phyloP scores from a whole-genome alignment of 2,113 vertebrate species.

The Phrynosoma platyrhinos region DNA sequence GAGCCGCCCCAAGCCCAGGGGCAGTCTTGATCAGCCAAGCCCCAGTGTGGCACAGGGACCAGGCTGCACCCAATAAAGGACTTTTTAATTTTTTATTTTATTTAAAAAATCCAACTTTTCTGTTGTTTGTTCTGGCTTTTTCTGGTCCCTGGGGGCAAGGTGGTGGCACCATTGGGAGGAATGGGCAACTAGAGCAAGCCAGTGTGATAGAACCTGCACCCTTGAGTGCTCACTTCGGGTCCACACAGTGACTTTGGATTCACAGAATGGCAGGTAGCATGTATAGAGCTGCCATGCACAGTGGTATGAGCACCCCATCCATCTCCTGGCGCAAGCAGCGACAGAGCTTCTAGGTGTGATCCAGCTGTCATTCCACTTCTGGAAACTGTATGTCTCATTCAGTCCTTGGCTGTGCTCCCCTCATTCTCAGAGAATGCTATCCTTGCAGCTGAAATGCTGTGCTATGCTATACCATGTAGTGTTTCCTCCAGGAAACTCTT shows the following conservation, averaged over 20 bases:
- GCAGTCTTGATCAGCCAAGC: constrained; percentile 16
- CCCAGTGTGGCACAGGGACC: constrained; percentile 54
- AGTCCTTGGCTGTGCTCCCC: neutral
- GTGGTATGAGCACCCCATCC: neutral
- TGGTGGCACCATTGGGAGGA: neutral
- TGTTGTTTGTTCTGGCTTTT: constrained; percentile 58
- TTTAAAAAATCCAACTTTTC: constrained; percentile 66
- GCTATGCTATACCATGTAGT: neutral
- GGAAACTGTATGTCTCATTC: neutral
- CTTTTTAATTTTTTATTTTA: constrained; percentile 81
- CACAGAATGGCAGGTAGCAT: neutral
- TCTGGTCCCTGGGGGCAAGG: constrained; percentile 1
- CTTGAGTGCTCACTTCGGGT: neutral
- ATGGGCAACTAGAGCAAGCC: neutral
- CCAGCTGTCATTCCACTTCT: neutral
- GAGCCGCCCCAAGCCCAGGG: constrained; percentile 38
- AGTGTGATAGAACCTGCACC: neutral
- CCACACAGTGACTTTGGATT: neutral
- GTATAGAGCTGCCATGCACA: neutral
- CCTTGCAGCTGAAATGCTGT: neutral
- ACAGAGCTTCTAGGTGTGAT: constrained; percentile 12
- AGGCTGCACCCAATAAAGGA: constrained; percentile 77
- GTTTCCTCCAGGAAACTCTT: neutral
- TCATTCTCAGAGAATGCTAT: constrained; percentile 26
- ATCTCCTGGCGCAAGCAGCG: neutral